Percentiles rank a stretch among this genome's conserved stretches.
phyloP scores from a whole-genome alignment of 2,888 invertebrate genomes.

The Pammene fasciana region DNA sequence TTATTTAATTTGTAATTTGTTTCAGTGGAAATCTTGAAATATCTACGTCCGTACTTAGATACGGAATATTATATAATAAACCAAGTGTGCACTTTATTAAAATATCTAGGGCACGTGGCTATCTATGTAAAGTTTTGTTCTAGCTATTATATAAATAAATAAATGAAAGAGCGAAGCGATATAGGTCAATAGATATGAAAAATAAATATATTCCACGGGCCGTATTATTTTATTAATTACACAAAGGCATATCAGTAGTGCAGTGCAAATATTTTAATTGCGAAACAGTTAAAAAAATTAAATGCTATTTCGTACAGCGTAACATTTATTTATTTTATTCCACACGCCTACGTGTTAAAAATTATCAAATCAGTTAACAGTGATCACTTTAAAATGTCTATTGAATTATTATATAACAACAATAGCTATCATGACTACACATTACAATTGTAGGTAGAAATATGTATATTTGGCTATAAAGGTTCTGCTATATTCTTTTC shows the following conservation, averaged over 20 bases:
- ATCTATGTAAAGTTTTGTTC: too few relatives aligned
- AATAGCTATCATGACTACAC: too few relatives aligned
- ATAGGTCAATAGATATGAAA: slow-evolving; percentile 41
- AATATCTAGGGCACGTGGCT: too few relatives aligned
- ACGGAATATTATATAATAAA: background rate
- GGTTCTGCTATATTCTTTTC: background rate
- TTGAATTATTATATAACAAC: background rate
- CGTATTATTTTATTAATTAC: slow-evolving; percentile 50
- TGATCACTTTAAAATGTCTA: background rate
- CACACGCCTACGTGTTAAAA: background rate
- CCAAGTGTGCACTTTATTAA: background rate
- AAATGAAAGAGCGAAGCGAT: too few relatives aligned
- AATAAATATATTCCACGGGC: slow-evolving; percentile 44
- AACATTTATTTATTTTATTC: slow-evolving; percentile 6
- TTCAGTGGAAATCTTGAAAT: slow-evolving; percentile 50
- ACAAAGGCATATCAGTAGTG: slow-evolving; percentile 46
- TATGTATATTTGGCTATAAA: background rate
- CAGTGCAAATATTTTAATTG: slow-evolving; percentile 49
- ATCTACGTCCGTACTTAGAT: slow-evolving; percentile 25
- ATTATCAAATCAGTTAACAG: background rate
- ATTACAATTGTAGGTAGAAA: too few relatives aligned
- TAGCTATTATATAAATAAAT: too few relatives aligned
- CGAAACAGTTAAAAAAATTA: slow-evolving; percentile 44
- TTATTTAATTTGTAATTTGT: slow-evolving; percentile 57
- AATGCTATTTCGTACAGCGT: slow-evolving; percentile 8